Evolutionary conservation across 2,888 invertebrate species (phyloP).

Genomic region (Clusia tigrina): DNA sequence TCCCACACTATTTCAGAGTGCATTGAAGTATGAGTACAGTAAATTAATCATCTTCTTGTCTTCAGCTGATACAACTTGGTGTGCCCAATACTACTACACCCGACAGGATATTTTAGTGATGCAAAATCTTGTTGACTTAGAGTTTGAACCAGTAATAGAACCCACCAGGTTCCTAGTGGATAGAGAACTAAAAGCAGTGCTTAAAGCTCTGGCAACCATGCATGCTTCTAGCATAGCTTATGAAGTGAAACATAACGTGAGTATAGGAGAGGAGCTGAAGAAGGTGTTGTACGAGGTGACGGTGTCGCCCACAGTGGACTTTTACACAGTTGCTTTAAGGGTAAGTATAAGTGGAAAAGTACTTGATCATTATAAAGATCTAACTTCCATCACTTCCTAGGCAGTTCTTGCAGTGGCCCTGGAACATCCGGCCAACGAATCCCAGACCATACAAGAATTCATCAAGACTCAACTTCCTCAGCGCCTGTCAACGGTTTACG

Average conservation of each 20-base stretch:
- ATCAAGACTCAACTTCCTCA: slow-evolving; percentile 49
- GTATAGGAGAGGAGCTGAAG: slow-evolving; percentile 45
- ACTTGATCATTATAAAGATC: neutral
- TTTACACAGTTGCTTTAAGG: slow-evolving; percentile 51
- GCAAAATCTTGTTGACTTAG: slow-evolving; percentile 59
- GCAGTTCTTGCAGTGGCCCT: slow-evolving; percentile 44
- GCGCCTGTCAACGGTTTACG: slow-evolving; percentile 45
- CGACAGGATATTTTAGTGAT: slow-evolving; percentile 61
- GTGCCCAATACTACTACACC: slow-evolving; percentile 57
- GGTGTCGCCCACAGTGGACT: slow-evolving; percentile 42
- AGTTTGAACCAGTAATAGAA: slow-evolving; percentile 42
- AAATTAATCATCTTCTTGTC: neutral
- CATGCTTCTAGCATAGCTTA: slow-evolving; percentile 63
- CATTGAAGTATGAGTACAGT: no score
- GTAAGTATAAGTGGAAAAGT: slow-evolving; percentile 31
- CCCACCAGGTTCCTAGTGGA: slow-evolving; percentile 45
- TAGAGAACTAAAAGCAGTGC: slow-evolving; percentile 53
- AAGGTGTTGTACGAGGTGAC: slow-evolving; percentile 48
- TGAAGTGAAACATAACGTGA: slow-evolving; percentile 49
- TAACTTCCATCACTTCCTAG: slow-evolving; percentile 26
- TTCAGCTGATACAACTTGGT: slow-evolving; percentile 48
- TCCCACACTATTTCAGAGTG: no score
- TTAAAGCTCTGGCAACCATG: slow-evolving; percentile 59
- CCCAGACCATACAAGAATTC: slow-evolving; percentile 39
- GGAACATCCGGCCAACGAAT: slow-evolving; percentile 43